phyloP scores from a whole-genome alignment of 2,797 vertebrate genomes.

The Valencia hispanica region DNA sequence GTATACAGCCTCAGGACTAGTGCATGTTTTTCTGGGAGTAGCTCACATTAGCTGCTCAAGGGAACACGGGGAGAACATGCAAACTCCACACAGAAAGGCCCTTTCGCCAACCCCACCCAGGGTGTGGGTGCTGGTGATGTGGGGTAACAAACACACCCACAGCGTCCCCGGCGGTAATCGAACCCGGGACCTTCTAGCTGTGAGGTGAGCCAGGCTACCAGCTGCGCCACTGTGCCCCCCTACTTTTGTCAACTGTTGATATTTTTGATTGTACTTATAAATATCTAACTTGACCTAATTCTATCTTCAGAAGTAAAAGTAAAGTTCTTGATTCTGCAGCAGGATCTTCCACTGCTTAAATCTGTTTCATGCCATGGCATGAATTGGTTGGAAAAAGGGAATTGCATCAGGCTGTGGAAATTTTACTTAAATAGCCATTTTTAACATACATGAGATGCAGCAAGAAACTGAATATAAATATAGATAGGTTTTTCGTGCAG shows the following conservation, averaged over 20 bases:
- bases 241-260: background rate
- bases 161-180: no score
- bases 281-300: background rate
- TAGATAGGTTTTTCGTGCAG: slow-evolving; percentile 53
- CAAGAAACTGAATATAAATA: slow-evolving; percentile 61
- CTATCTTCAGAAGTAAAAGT: slow-evolving; percentile 3
- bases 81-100: no score
- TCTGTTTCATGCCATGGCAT: slow-evolving; percentile 8
- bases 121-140: no score
- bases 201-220: no score
- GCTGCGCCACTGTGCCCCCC: no score
- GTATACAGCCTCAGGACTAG: no score
- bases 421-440: slow-evolving; percentile 48
- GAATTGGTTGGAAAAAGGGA: slow-evolving; percentile 23
- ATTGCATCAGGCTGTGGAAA: slow-evolving; percentile 45
- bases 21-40: no score
- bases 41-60: no score
- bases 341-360: slow-evolving; percentile 25
- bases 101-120: no score
- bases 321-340: slow-evolving; percentile 28
- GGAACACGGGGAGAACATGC: no score
- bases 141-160: no score
- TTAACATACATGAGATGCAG: slow-evolving; percentile 63
- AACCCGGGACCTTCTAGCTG: no score
- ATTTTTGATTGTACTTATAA: background rate